Conservation (phyloP, 2,888 invertebrate genomes). For the Drosophila setosimentum region DNA sequence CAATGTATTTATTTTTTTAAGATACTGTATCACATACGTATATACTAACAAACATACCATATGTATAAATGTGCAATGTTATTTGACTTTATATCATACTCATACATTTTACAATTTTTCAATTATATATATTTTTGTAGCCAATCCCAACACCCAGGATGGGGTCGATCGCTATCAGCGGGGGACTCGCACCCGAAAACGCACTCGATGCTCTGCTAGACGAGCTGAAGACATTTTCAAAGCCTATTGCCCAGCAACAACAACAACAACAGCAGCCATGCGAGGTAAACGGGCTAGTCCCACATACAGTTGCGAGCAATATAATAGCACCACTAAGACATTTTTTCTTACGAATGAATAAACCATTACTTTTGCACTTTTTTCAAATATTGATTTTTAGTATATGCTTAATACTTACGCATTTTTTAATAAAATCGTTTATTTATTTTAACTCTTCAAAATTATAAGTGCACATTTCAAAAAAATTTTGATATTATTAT, state of each 20-base stretch:
- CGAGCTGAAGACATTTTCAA: conserved; percentile 95
- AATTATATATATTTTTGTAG: conserved; percentile 82
- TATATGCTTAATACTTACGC: background rate
- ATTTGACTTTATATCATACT: conserved; percentile 15
- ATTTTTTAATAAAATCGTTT: background rate
- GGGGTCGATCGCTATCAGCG: conserved; percentile 87
- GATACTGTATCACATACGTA: conserved; percentile 37
- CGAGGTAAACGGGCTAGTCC: conserved; percentile 71
- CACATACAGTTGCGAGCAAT: background rate
- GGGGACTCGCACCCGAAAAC: conserved; percentile 91
- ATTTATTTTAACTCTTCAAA: background rate
- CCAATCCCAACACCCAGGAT: conserved; percentile 88
- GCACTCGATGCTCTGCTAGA: conserved; percentile 98
- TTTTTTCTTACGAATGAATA: background rate
- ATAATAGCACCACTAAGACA: background rate
- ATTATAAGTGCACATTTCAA: background rate
- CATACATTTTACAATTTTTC: conserved; percentile 39
- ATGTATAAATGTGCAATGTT: conserved; percentile 51
- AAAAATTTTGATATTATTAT: background rate
- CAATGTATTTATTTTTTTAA: conserved; percentile 26
- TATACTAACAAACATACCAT: conserved; percentile 22
- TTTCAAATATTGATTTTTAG: background rate
- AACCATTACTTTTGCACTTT: background rate
- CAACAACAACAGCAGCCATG: conserved; percentile 30
- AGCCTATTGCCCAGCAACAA: conserved; percentile 86